Evolutionary conservation across 92 coral and sea anemone species (phyloP), one percentile per base, ranked within the genome.

Genomic region (Parazoanthus swiftii): DNA sequence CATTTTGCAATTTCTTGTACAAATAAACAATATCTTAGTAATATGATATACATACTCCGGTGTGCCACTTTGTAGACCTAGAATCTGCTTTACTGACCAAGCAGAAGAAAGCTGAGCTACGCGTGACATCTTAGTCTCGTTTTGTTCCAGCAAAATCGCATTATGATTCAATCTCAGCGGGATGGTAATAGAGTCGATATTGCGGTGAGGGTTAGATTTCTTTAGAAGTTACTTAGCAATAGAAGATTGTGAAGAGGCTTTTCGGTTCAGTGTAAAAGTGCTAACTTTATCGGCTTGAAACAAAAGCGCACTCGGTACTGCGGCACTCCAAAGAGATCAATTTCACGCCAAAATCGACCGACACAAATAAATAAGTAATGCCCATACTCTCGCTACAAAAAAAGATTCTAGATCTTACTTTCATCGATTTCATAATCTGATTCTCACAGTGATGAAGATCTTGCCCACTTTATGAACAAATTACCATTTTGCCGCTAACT

Each of bases 401-500:
- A 8, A 81, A 63, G 36, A 2, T 7, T 37, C 39, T 46, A 18
- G 35, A 48, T 84, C 48, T 82, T 75, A 3, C 33, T 67, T 84
- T 84, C 59, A 71, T 71, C 78, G 37, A 44, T 48, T 79, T 44
- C 39, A 29, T 79, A 79, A 79, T 79, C 82, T 79, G 82, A 79
- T 54, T 84, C 87, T 43, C 29, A 44, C 11, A 6, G 67, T 46
- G 85, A 84, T 84, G 33, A 44, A 44, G 56, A 71, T 84, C 46
- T 8, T 70, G 46, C n/a, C 78, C 66, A 29, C 87, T 35, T 80
- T 36, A 36, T 58, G 42, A 58, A 58, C 21, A 84, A 71, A 84
- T 71, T 84, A 84, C 67, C 79, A 84, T 71, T 67, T 71, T 84
- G 77, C 77, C 78, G 87, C 77, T 71, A 71, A 71, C 87, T 29